Evolutionary conservation across 2,797 vertebrate genomes (phyloP), one percentile per base, ranked within the genome.

Genomic region (Capromys pilorides): DNA sequence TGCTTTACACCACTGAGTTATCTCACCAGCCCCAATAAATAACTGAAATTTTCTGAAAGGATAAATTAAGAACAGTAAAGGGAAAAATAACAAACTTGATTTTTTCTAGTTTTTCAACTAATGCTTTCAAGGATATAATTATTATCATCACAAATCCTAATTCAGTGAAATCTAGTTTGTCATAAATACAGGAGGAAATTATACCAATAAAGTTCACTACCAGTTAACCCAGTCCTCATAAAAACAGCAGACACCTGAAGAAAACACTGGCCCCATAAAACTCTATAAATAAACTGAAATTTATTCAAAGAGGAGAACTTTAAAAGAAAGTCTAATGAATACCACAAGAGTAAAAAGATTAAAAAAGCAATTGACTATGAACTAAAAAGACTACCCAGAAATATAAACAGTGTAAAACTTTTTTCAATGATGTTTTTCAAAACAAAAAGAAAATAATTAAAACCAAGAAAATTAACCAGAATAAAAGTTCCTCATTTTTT

Each of bases 31-130:
- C 45, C 45, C 45, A 45, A 45, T 45, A 57, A n/a, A 14, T 54
- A 57, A 4, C 54, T 57, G 54, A 57, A 57, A 57, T 57, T 57
- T 18, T 81, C 41, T 79, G 64, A 81, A 91, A n/a, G 9, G 94
- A 83, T 86, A 85, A 94, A 86, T 64, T 86, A 45, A 86, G 49
- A 91, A 81, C 33, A 26, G 13, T 57, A n/a, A 18, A 1, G 8
- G 10, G 3, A 79, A 93, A 86, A 64, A 94, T 75, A 64, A 14
- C 69, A 90, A 67, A 77, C 59, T 88, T 77, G 19, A 51, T 86
- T 96, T 86, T 57, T n/a, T 57, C 64, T 84, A 87, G n/a, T 39
- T 54, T 90, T 86, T 96, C 79, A 94, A 73, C 49, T 90, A 82
- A 69, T 59, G 26, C 51, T 96, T 92, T 89, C 61, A 94, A 83